A percentile compares a stretch with the other conserved stretches of the same genome.
These are phyloP conservation scores for Cinclus mexicanus DNA, from an alignment of 2,113 vertebrate genomes.

Conservation along the genomic window DNA sequence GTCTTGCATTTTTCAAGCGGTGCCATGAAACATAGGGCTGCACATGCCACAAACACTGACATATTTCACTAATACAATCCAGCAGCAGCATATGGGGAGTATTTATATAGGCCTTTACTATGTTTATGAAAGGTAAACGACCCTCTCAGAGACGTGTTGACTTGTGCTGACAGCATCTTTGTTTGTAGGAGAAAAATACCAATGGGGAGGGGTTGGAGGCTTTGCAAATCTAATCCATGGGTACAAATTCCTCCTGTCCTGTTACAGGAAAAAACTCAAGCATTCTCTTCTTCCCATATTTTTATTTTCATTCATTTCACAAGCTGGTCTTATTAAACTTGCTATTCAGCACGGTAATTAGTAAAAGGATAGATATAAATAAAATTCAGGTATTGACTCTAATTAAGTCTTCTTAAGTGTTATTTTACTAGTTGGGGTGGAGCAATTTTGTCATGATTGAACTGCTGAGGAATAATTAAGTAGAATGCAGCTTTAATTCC, in stretches of 20 bases:
- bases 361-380: background rate
- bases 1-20: background rate
- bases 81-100: background rate
- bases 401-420: background rate
- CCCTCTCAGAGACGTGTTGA: background rate
- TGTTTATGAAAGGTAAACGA: background rate
- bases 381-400: background rate
- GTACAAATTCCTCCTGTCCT: background rate
- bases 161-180: background rate
- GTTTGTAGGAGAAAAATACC: background rate
- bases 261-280: background rate
- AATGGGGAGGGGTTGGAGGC: rapidly evolving
- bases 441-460: background rate
- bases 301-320: background rate
- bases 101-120: constrained; percentile 7
- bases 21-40: background rate
- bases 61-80: constrained; percentile 27
- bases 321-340: background rate
- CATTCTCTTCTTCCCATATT: background rate
- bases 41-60: background rate
- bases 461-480: background rate
- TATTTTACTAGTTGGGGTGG: background rate
- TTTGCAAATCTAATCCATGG: background rate
- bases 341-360: background rate
- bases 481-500: background rate